Base-by-base conservation (phyloP, 2,888 invertebrate genomes). In the Callyntrura guangdongensis region DNA sequence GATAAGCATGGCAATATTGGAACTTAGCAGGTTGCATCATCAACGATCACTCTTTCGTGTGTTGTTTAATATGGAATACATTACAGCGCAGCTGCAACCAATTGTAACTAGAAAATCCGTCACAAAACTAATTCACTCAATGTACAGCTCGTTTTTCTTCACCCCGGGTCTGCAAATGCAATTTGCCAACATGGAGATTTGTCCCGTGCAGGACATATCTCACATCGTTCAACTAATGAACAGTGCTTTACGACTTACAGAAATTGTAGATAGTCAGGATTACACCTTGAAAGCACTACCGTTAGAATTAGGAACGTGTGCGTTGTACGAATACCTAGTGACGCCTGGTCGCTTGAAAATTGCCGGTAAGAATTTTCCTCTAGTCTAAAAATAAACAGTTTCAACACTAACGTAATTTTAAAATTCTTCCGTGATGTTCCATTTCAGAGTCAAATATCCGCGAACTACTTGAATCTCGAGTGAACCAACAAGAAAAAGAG, bases 1-100 rank as follows among this genome's bases (percentile, higher is more conserved):
- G 79, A 69, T 83, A 4, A 88, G 87, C 12, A 85, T 90, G 77
- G 91, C 90, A 4, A 69, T 91, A n/a, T 84, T 92, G 59, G 92
- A 92, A 81, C 47, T 91, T 11, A 47, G 83, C 4, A 90, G 91
- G 86, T 56, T 91, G 6, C 86, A 89, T 36, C 90, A 91, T 91
- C 90, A 91, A 36, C 59, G 90, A 14, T 56, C 91, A 0, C 79
- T 92, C 27, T 92, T 92, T 56, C 89, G 92, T 17, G 84, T 91
- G 0, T 64, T 92, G 20, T 91, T 89, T 17, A 91, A 90, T 61
- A 69, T 85, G 47, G 87, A 84, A 49, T 12, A 49, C 11, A 64
- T 87, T 8, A 45, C 25, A 6, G 83, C 64, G 4, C 89, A 89
- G 27, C 14, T 89, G 25, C 84, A 84, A 9, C 77, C 89, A 12